A percentile compares a stretch with the other conserved stretches of the same genome.
Evolutionary conservation across 2,113 vertebrate species (phyloP).

Genomic region (Cyphomyrus discorhynchus): DNA sequence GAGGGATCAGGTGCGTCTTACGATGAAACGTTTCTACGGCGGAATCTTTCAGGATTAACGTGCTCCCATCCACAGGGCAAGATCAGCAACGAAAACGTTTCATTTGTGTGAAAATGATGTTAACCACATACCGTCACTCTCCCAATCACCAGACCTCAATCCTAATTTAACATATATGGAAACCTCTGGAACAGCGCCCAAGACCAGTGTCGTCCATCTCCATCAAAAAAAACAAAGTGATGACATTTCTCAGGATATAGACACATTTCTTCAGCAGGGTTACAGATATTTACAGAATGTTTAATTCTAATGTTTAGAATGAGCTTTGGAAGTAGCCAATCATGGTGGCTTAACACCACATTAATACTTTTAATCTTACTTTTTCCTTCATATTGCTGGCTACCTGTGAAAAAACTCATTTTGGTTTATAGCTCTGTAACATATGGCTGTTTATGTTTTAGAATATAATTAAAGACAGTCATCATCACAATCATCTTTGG

Average conservation of each 20-base stretch:
- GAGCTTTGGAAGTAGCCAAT: not conserved
- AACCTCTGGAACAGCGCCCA: not conserved
- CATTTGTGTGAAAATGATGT: not conserved
- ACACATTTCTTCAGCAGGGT: not conserved
- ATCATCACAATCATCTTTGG: slow-evolving; percentile 1
- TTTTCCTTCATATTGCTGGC: not conserved
- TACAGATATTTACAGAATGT: not conserved
- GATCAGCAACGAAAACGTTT: not conserved
- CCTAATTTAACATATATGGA: not conserved
- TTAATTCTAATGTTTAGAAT: too few species aligned
- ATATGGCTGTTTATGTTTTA: slow-evolving; percentile 7
- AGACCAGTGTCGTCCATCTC: not conserved
- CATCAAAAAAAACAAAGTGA: not conserved
- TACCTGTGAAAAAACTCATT: not conserved
- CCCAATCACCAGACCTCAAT: not conserved
- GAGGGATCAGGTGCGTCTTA: not conserved
- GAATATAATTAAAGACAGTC: not conserved
- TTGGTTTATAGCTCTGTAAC: not conserved
- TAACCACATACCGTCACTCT: not conserved
- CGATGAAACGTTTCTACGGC: not conserved
- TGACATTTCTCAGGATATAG: not conserved
- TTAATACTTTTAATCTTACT: not conserved
- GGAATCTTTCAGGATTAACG: not conserved
- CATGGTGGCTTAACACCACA: not conserved
- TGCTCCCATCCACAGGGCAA: not conserved